A percentile compares a stretch with the other conserved stretches of the same genome.
Conservation (phyloP, 2,797 vertebrate species). For the Myripristis jacobus region DNA sequence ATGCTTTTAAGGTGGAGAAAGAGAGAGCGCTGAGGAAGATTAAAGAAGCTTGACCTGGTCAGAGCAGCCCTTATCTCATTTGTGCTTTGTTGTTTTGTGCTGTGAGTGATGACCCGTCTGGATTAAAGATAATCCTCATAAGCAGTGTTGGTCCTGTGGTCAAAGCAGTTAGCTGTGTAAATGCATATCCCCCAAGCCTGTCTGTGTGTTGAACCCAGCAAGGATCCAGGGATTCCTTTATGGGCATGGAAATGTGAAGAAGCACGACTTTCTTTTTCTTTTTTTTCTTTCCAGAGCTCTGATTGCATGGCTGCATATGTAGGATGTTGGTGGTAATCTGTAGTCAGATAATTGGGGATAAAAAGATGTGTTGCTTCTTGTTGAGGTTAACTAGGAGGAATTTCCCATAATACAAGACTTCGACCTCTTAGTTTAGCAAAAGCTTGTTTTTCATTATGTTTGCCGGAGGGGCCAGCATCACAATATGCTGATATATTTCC, state of each 20-base stretch:
- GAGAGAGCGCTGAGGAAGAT: background rate
- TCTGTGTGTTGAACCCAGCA: slow-evolving; percentile 6
- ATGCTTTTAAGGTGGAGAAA: slow-evolving; percentile 27
- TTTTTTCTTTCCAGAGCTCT: too few relatives aligned
- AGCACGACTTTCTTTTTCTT: too few relatives aligned
- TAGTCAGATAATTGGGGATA: too few relatives aligned
- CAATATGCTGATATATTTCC: too few relatives aligned
- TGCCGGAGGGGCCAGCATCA: too few relatives aligned
- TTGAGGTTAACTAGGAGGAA: too few relatives aligned
- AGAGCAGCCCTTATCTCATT: slow-evolving; percentile 20
- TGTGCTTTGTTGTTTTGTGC: slow-evolving; percentile 27
- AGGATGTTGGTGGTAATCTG: too few relatives aligned
- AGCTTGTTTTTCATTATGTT: too few relatives aligned
- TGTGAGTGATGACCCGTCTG: slow-evolving; percentile 17
- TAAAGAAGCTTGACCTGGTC: slow-evolving; percentile 31
- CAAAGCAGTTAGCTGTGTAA: slow-evolving; percentile 17
- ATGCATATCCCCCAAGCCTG: slow-evolving; percentile 7
- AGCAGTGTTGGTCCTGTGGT: slow-evolving; percentile 19
- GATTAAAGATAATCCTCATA: slow-evolving; percentile 46
- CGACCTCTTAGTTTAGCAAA: too few relatives aligned
- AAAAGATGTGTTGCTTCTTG: too few relatives aligned
- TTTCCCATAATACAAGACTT: too few relatives aligned
- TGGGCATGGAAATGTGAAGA: background rate
- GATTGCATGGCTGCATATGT: too few relatives aligned
- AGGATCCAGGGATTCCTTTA: background rate